Evolutionary conservation across 2,797 vertebrate genomes (phyloP), one percentile per base, ranked within the genome.

Genomic region (Streptopelia turtur): DNA sequence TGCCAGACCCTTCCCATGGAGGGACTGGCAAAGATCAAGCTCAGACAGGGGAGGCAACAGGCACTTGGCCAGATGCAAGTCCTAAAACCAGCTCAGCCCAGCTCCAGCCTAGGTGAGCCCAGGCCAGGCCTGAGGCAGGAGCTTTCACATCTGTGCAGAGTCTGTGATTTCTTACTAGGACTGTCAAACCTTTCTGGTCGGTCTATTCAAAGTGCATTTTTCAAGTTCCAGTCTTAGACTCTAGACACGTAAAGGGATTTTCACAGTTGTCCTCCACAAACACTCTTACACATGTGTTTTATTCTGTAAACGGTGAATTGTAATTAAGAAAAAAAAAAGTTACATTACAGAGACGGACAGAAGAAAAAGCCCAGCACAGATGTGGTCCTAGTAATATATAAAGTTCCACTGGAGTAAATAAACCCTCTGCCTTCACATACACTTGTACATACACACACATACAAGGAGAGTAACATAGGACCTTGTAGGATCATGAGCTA

Each of bases 101-200:
- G 18, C 23, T 81, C 11, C 2, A 5, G 15, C 3, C 57, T 4
- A 45, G 33, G 27, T 6, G 33, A 82, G 23, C 12, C 39, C 21
- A 49, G n/a, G 9, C 16, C 53, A 64, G 30, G 8, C 25, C n/a
- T 9, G 18, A 60, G 13, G 43, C 1, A 10, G 30, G 8, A 0
- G 0, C 39, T 47, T 0, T 0, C 43, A 33, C 28, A 5, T 87
- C 25, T 15, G 13, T 8, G 23, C 24, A 39, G 11, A 17, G 7
- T 1, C 11, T 41, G 16, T 21, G 22, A 28, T 55, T 71, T 50
- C 59, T 60, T 41, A 53, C 27, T 11, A 70, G 6, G 14, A 39
- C 1, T 71, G 30, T 17, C 39, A 55, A 82, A 39, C 3, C 2
- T 28, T 35, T 4, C 8, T 16, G 17, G 10, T n/a, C 24, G 89